phyloP scores from a whole-genome alignment of 2,888 invertebrate species.

The Oxystoma pomonae region DNA sequence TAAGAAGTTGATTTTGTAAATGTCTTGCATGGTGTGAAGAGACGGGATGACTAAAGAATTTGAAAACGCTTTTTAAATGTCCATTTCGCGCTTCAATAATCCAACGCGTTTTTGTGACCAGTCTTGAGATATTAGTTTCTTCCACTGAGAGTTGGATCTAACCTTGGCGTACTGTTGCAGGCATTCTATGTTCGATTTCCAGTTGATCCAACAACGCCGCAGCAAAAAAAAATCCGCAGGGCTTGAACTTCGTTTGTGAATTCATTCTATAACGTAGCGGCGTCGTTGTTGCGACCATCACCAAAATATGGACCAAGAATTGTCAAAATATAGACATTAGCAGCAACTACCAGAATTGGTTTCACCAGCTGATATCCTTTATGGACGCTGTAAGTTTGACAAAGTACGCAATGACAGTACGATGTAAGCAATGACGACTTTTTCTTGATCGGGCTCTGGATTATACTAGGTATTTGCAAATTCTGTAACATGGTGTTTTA shows the following conservation, averaged over 20 bases:
- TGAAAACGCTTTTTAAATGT: constrained; percentile 1
- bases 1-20: background rate
- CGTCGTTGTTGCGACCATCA: background rate
- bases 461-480: background rate
- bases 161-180: background rate
- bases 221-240: background rate
- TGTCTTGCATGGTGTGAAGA: background rate
- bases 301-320: background rate
- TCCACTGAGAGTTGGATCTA: background rate
- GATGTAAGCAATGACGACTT: constrained; percentile 1
- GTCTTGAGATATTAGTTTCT: background rate
- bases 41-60: too few species aligned
- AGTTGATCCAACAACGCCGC: background rate
- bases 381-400: constrained; percentile 6
- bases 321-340: background rate
- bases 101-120: constrained; percentile 4
- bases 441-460: background rate
- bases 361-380: constrained; percentile 8
- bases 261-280: background rate
- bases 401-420: constrained; percentile 6
- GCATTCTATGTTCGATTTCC: background rate
- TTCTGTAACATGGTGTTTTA: background rate
- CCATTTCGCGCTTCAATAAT: constrained; percentile 2
- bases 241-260: background rate
- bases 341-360: background rate